A percentile compares a stretch with the other conserved stretches of the same genome.
Evolutionary conservation across 2,113 vertebrate genomes (phyloP).

Genomic region (Aphyosemion australe): DNA sequence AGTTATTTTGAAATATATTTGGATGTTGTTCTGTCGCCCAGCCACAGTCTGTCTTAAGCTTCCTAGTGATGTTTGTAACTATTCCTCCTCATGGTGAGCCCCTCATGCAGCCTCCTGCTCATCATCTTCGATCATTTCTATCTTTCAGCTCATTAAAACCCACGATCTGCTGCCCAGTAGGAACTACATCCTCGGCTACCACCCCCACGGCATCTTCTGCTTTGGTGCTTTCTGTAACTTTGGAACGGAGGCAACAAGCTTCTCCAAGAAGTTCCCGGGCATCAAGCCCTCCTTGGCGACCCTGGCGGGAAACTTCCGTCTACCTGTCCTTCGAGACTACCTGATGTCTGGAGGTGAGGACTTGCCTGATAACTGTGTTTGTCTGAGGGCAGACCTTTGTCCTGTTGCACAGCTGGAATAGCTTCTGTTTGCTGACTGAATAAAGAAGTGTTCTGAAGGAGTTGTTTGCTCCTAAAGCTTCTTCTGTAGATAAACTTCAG

Average conservation of each 20-base stretch:
- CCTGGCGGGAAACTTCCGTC: slow-evolving; percentile 92
- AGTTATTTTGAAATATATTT: no score
- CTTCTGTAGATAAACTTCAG: not conserved
- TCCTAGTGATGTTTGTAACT: not conserved
- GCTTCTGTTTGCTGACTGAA: slow-evolving; percentile 45
- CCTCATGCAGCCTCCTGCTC: slow-evolving; percentile 4
- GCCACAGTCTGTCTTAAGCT: no score
- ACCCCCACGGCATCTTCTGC: slow-evolving; percentile 95
- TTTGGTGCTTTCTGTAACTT: slow-evolving; percentile 98
- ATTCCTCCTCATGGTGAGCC: not conserved
- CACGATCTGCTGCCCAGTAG: slow-evolving; percentile 89
- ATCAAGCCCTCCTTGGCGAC: slow-evolving; percentile 93
- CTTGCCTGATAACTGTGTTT: no score
- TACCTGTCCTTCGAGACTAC: slow-evolving; percentile 93
- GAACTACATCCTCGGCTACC: slow-evolving; percentile 97
- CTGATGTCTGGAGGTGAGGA: slow-evolving; percentile 95
- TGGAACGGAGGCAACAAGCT: slow-evolving; percentile 92
- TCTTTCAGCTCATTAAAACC: slow-evolving; percentile 91
- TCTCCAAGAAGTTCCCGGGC: slow-evolving; percentile 93
- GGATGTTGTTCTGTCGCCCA: no score
- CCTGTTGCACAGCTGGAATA: slow-evolving; percentile 39
- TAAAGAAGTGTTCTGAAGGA: slow-evolving; percentile 11
- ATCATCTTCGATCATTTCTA: slow-evolving; percentile 28
- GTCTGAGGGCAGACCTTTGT: slow-evolving; percentile 61
- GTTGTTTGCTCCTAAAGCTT: slow-evolving; percentile 28